Evolutionary conservation across 2,888 invertebrate species (phyloP).

Genomic region (Catocala fraxini): DNA sequence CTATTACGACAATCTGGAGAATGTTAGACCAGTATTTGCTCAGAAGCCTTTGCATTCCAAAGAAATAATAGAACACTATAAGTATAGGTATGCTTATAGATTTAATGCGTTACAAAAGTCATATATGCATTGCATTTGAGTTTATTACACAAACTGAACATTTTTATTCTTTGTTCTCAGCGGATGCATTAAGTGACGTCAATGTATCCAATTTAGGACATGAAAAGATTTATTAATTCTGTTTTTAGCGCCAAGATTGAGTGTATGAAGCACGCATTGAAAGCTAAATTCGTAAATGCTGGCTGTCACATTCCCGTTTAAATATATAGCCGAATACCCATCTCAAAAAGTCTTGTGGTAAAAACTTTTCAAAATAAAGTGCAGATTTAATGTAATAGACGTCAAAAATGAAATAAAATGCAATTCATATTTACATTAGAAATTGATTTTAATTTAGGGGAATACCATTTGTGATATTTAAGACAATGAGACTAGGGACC

Average conservation of each 20-base stretch:
- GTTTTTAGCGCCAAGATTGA: conserved; percentile 9
- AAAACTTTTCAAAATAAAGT: too few species aligned
- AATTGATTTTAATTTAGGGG: too few species aligned
- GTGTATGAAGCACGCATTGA: conserved; percentile 9
- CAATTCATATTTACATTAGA: too few species aligned
- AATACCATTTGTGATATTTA: too few species aligned
- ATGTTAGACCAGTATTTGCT: conserved; percentile 26
- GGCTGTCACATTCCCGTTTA: conserved; percentile 35
- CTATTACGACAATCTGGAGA: conserved; percentile 27
- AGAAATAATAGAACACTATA: conserved; percentile 22
- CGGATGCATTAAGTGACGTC: conserved; percentile 17
- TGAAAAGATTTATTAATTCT: conserved; percentile 6
- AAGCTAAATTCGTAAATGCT: conserved; percentile 39
- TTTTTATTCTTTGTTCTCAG: conserved; percentile 21
- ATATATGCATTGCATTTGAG: background rate
- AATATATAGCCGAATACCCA: conserved; percentile 33
- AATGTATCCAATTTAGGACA: conserved; percentile 16
- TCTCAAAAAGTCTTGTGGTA: conserved; percentile 24
- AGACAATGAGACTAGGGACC: too few species aligned
- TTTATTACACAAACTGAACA: conserved; percentile 20
- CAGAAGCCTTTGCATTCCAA: conserved; percentile 30
- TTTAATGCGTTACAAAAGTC: conserved; percentile 7
- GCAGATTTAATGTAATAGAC: too few species aligned
- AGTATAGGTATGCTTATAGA: background rate
- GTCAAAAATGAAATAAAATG: too few species aligned